Conservation (phyloP, 2,113 vertebrate genomes). For the Empidonax traillii region DNA sequence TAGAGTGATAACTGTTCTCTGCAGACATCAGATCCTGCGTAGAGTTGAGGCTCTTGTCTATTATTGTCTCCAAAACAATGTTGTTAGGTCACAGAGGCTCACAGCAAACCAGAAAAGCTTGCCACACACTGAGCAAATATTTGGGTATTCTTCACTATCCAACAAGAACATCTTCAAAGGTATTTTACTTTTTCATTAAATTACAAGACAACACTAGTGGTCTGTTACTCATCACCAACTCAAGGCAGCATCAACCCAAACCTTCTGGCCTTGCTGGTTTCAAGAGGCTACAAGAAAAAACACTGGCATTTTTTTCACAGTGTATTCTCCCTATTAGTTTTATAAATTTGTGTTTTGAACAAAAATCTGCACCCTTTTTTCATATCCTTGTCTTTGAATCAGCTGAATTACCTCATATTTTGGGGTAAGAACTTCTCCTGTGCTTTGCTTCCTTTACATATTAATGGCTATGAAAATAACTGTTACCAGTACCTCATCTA, state of each 20-base stretch:
- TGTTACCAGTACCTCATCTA: neutral
- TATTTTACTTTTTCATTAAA: neutral
- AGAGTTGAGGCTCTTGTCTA: neutral
- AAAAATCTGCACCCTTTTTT: neutral
- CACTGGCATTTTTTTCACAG: fast-evolving
- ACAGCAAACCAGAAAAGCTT: neutral
- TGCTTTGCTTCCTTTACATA: neutral
- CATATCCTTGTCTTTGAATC: neutral
- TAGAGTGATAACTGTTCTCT: neutral
- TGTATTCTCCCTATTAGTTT: neutral
- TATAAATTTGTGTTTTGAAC: neutral
- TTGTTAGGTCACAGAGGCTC: neutral
- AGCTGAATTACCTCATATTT: neutral
- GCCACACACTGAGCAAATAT: neutral
- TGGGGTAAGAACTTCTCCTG: neutral
- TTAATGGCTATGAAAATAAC: neutral
- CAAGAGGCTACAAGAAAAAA: neutral
- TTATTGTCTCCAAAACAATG: neutral
- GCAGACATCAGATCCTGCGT: neutral
- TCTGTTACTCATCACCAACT: neutral
- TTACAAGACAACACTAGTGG: neutral
- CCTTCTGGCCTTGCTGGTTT: neutral
- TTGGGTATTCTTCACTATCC: neutral
- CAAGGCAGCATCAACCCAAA: neutral
- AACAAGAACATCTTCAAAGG: neutral